Base-by-base conservation (phyloP, 2,888 invertebrate genomes). In the Heliothis peltigera region DNA sequence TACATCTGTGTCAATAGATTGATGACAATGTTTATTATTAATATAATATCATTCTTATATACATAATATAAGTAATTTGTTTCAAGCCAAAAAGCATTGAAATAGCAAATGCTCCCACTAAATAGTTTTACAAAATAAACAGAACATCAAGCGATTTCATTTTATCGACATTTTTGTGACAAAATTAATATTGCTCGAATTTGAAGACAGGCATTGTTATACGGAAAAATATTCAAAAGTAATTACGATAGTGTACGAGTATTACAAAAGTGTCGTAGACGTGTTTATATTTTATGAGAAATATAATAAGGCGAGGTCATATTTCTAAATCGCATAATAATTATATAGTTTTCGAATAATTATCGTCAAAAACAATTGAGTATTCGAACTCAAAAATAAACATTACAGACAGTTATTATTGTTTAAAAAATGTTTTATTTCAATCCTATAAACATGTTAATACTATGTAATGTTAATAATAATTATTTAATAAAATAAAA, bases 41-140 rank as follows among this genome's bases (percentile, higher is more conserved):
- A 71, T 76, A 71, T 64, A n/a, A n/a, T n/a, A 67, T 70, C 59
- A 64, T 69, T 77, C 58, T 76, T 77, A 70, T 81, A 70, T 80
- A 83, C 76, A 78, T 78, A n/a, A n/a, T n/a, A 79, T 73, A 81
- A 72, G 70, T 80, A 73, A 72, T 59, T 69, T 76, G 58, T 77
- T 81, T 79, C 82, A 85, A 85, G 84, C 84, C 84, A 84, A 84
- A 83, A 84, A 84, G 84, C 84, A 85, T 84, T 79, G 77, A 83
- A 81, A 78, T 77, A 75, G 82, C 84, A 59, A 70, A 59, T 48
- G 73, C 78, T 79, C 57, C 49, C 69, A 67, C 64, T 78, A 61
- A 63, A 72, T 62, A 65, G 55, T 72, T 60, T 49, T 78, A 80
- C 77, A 74, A 74, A 83, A 79, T 77, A 81, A 73, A 77, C 66